Conservation (phyloP, 2,113 vertebrate species). For the Brachypodius melanocephalos region DNA sequence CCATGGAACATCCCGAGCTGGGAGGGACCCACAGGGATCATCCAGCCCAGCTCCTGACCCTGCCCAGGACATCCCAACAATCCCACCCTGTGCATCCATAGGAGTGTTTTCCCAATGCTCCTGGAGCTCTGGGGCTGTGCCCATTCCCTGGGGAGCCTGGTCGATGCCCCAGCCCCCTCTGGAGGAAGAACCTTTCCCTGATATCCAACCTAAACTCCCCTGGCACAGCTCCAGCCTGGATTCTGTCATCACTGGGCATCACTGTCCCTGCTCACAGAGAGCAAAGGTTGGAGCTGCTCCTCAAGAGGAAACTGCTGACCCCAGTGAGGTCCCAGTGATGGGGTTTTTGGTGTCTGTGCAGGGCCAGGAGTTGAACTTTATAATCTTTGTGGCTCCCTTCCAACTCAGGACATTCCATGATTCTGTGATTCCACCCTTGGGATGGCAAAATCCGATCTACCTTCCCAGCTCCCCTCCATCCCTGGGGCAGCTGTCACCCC, state of each 20-base stretch:
- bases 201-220: fast-evolving
- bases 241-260: not conserved
- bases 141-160: not conserved
- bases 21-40: not conserved
- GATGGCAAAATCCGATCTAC: fast-evolving
- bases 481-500: not conserved
- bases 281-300: not conserved
- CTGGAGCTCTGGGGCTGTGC: not conserved
- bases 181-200: not conserved
- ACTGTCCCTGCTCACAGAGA: not conserved
- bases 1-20: not conserved
- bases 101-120: fast-evolving
- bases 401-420: not conserved
- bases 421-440: not conserved
- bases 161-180: not conserved
- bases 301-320: not conserved
- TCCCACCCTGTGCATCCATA: not conserved
- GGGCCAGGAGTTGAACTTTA: no score
- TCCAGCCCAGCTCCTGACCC: fast-evolving
- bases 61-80: not conserved
- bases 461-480: not conserved
- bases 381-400: not conserved
- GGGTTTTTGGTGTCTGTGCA: not conserved
- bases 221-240: not conserved
- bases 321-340: no score